Evolutionary conservation across 2,888 invertebrate genomes (phyloP), one percentile per base, ranked within the genome.

Genomic region (Adineta ricciae): DNA sequence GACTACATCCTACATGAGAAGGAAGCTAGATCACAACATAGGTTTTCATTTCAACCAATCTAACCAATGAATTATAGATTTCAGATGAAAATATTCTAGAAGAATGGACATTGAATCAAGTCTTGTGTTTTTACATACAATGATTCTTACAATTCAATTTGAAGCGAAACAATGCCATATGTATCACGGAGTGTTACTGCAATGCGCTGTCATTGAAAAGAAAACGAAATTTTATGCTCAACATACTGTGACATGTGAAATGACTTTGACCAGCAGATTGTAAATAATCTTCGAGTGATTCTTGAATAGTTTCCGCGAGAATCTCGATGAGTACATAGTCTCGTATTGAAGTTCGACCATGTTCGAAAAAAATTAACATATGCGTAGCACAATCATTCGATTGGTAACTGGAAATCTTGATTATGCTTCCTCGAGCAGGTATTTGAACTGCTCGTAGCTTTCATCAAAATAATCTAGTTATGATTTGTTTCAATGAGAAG

Each of bases 241-340:
- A 64, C 64, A 32, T 64, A 64, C 64, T 19, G 32, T 24, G 21
- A 24, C 78, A 78, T 78, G 78, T 78, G 41, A 78, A 41, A 24
- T 38, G 38, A 41, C n/a, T 41, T n/a, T 41, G 9, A 41, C 24
- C 78, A 78, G 8, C n/a, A 41, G 41, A 24, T n/a, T 41, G 38
- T 41, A 78, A 41, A 78, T 78, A 78, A 78, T 41, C 78, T 78
- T 78, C 78, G 3, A 78, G 41, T 78, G 78, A 41, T 78, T 78
- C 78, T 78, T 78, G 78, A 11, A 78, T 41, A 11, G 41, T 78
- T 78, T 78, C 78, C 38, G 41, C n/a, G 14, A 78, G 24, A 41
- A 78, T 78, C 14, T 78, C 78, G 38, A 78, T 1, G 2, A 78
- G 38, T 41, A 78, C 5, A 78, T 78, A 78, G 41, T 78, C 24